Evolutionary conservation across 2,888 invertebrate species (phyloP).

Genomic region (Meghimatium bilineatum): DNA sequence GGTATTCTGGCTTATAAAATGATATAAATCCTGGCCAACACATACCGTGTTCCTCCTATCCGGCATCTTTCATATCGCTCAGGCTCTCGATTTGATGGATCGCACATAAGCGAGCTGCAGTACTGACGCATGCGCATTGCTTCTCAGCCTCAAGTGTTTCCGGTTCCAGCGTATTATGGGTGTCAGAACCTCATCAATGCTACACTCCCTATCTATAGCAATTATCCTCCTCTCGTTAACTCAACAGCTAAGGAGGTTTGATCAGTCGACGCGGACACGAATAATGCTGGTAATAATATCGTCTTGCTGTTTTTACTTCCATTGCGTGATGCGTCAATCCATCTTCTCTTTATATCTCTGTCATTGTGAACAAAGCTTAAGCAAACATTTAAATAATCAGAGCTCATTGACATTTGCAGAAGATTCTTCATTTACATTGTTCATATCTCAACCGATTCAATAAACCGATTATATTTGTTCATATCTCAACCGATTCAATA

Average conservation of each 20-base stretch:
- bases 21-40: slow-evolving; percentile 15
- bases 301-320: too few relatives aligned
- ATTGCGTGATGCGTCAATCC: not conserved
- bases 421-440: not conserved
- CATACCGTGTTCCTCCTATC: not conserved
- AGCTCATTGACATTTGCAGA: not conserved
- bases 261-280: not conserved
- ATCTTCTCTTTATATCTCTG: slow-evolving; percentile 7
- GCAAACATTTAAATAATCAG: not conserved
- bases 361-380: not conserved
- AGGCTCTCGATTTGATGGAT: slow-evolving; percentile 24
- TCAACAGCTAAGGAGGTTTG: slow-evolving; percentile 16
- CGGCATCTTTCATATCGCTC: slow-evolving; percentile 14
- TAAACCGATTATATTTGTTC: not conserved
- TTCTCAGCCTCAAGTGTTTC: slow-evolving; percentile 29
- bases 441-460: not conserved
- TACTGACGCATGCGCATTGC: slow-evolving; percentile 25
- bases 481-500: not conserved
- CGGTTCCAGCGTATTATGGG: slow-evolving; percentile 27
- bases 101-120: slow-evolving; percentile 25
- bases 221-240: slow-evolving; percentile 26
- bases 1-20: slow-evolving; percentile 31
- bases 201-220: slow-evolving; percentile 16
- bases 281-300: slow-evolving; percentile 1
- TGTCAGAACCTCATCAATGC: slow-evolving; percentile 34